Evolutionary conservation across 1,140 invertebrate genomes (phyloP), one percentile per base, ranked within the genome.

Genomic region (Macrobrachium rosenbergii): DNA sequence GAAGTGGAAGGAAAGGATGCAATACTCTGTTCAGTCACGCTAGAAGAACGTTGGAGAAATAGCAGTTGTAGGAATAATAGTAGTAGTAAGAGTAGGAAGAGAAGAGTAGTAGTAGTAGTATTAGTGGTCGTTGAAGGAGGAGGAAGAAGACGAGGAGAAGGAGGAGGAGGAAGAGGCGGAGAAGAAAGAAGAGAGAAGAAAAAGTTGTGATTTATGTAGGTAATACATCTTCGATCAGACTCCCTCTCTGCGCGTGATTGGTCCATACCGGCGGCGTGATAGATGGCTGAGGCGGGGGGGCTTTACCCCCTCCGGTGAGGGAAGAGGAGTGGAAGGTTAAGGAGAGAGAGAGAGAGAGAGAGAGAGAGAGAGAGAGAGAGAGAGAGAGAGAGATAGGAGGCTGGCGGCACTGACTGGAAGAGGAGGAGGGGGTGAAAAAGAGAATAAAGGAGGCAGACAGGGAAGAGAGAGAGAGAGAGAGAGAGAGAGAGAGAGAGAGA

Each of bases 141-240:
- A 62, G n/a, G 12, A 83, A 21, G 58, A 23, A 37, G 21, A 58
- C 17, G 72, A 60, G 14, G 69, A 23, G 12, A 6, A 37, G 52
- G 43, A 37, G 6, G 37, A 10, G 7, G 17, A 82, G 79, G 17
- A 67, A 43, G n/a, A 52, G 59, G 63, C 7, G 28, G 37, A 80
- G 77, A 79, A 17, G 11, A 21, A 80, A 28, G 75, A 45, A 81
- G 62, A 37, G 79, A 81, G 23, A 43, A 75, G 75, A 75, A 75
- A 75, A 45, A 59, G 19, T 83, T 83, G 82, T 83, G 82, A 83
- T 83, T 83, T 83, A 83, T 75, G 16, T 67, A 11, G 52, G 82
- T 83, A 83, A 83, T 83, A 72, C 64, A 72, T 83, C 82, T 83
- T 83, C 82, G 69, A 83, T 83, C 82, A 83, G 69, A n/a, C 59